phyloP scores from a whole-genome alignment of 2,888 invertebrate species.

The Spatulosminthurus flaviceps region DNA sequence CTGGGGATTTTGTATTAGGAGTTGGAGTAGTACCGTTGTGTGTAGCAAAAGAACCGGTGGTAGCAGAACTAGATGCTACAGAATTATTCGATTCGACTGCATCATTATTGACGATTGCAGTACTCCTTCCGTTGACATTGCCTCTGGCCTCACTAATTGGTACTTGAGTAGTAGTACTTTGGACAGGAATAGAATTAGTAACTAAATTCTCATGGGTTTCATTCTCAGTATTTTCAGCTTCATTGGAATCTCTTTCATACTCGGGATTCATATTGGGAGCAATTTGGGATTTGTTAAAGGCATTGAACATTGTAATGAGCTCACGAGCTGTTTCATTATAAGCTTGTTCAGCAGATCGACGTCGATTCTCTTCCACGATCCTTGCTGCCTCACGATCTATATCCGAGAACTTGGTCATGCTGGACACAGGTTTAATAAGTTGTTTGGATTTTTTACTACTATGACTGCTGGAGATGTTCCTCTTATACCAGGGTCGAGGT shows the following conservation, averaged over 20 bases:
- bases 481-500: conserved; percentile 76
- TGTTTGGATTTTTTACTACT: conserved; percentile 50
- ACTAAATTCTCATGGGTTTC: conserved; percentile 29
- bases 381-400: conserved; percentile 81
- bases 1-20: too few species aligned
- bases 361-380: conserved; percentile 69
- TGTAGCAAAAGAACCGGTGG: too few species aligned
- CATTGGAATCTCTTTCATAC: neutral
- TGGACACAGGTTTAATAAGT: conserved; percentile 53
- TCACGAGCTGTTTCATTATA: conserved; percentile 60
- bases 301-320: conserved; percentile 73
- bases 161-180: too few species aligned
- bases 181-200: too few species aligned
- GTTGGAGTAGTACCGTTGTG: neutral
- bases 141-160: too few species aligned
- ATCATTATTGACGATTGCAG: too few species aligned
- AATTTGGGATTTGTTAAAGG: conserved; percentile 44
- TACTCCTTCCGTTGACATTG: too few species aligned
- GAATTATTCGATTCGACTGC: too few species aligned
- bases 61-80: too few species aligned
- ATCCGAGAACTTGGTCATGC: conserved; percentile 70
- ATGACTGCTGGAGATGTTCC: conserved; percentile 65
- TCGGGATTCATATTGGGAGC: neutral
- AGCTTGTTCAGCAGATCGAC: conserved; percentile 57
- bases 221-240: neutral